These are phyloP conservation scores for Martes martes DNA, from an alignment of 2,113 vertebrate species.

Conservation along the genomic window DNA sequence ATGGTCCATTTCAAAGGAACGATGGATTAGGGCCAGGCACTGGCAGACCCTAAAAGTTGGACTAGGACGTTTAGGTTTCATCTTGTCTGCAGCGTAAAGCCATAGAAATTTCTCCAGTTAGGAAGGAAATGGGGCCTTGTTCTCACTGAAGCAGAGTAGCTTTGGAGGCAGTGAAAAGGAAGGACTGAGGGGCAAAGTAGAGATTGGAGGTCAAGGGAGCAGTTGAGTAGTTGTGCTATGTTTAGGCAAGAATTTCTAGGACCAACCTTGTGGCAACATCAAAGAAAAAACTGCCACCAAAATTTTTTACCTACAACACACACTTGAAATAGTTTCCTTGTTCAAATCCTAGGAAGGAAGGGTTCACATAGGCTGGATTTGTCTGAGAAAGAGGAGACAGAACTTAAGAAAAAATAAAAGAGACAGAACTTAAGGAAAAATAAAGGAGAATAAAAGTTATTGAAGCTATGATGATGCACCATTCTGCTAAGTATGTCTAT, in stretches of 20 bases:
- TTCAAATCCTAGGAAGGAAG: neutral
- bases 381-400: neutral
- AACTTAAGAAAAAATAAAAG: neutral
- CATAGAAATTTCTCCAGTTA: neutral
- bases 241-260: neutral
- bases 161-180: neutral
- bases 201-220: neutral
- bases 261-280: neutral
- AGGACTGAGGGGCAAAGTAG: neutral
- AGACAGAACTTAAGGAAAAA: neutral
- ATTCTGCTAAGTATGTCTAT: neutral
- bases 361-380: neutral
- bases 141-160: neutral
- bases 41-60: neutral
- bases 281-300: neutral
- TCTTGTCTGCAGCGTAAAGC: neutral
- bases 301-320: neutral
- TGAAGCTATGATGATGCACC: neutral
- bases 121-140: neutral
- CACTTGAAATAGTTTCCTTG: neutral
- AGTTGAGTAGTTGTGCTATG: neutral
- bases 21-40: neutral
- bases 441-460: neutral
- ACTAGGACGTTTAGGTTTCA: neutral
- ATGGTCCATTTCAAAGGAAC: neutral